Percentiles rank a stretch among this genome's conserved stretches.
These are phyloP conservation scores for Urechis unicinctus DNA, from an alignment of 2,888 invertebrate genomes.

Conservation along the genomic window DNA sequence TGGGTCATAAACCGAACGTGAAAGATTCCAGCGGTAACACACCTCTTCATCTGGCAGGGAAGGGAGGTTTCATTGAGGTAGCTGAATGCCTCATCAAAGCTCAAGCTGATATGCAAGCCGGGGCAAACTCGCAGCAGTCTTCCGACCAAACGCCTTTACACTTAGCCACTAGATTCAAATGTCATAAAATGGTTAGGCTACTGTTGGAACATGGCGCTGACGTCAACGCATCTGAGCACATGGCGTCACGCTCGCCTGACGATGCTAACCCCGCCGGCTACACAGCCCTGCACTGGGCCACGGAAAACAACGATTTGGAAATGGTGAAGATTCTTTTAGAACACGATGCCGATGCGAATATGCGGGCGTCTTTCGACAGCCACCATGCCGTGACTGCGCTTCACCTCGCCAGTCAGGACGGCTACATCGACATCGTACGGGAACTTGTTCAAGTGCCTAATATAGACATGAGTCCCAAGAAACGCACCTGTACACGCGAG, in stretches of 20 bases:
- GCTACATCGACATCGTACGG: conserved; percentile 9
- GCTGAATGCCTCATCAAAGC: conserved; percentile 12
- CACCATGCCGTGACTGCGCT: conserved; percentile 18
- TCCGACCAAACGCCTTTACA: conserved; percentile 19
- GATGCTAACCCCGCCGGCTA: conserved; percentile 4
- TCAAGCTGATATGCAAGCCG: conserved; percentile 9
- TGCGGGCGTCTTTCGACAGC: conserved; percentile 12
- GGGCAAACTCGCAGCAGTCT: conserved; percentile 15
- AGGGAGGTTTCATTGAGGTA: conserved; percentile 9
- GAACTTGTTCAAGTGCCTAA: conserved; percentile 6
- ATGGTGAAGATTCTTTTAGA: conserved; percentile 14
- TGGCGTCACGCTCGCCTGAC: conserved; percentile 1
- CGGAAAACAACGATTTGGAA: conserved; percentile 11
- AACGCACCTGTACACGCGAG: conserved; percentile 6
- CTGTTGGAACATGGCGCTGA: conserved; percentile 17
- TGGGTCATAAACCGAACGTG: conserved; percentile 12
- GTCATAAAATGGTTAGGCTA: conserved; percentile 12
- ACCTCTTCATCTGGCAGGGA: conserved; percentile 18
- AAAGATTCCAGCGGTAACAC: conserved; percentile 17
- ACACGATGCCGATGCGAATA: conserved; percentile 8
- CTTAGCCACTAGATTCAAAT: conserved; percentile 17
- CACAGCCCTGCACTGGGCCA: conserved; percentile 18
- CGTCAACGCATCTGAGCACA: conserved; percentile 14
- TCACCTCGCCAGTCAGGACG: conserved; percentile 18
- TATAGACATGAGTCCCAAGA: conserved; percentile 5